Evolutionary conservation across 2,888 invertebrate species (phyloP).

Genomic region (Lymantria monacha): DNA sequence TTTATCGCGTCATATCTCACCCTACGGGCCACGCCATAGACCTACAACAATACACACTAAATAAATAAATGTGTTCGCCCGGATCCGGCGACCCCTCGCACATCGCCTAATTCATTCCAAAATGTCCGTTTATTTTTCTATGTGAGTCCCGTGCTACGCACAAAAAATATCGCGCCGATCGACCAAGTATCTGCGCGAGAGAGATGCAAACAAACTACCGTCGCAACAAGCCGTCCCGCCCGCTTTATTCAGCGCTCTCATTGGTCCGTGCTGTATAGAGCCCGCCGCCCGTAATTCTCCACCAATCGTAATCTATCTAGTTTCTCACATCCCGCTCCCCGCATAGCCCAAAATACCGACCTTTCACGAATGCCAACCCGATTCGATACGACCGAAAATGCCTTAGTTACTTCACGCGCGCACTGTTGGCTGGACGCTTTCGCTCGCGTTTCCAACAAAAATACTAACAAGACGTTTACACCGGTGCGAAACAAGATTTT

Average conservation of each 20-base stretch:
- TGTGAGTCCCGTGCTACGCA: conserved; percentile 57
- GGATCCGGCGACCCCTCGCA: conserved; percentile 73
- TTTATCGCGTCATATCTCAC: conserved; percentile 75
- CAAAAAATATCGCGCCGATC: conserved; percentile 68
- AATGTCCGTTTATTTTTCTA: conserved; percentile 81
- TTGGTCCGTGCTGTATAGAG: conserved; percentile 58
- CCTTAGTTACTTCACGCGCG: conserved; percentile 80
- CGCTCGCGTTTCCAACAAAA: conserved; percentile 55
- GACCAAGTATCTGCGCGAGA: conserved; percentile 55
- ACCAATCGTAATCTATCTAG: conserved; percentile 54
- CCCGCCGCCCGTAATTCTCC: conserved; percentile 62
- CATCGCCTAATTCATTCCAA: conserved; percentile 65
- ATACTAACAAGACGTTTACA: conserved; percentile 37
- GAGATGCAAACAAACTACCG: conserved; percentile 53
- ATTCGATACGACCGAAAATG: conserved; percentile 80
- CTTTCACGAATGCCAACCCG: conserved; percentile 78
- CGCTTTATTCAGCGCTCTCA: conserved; percentile 51
- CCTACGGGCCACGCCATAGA: conserved; percentile 28
- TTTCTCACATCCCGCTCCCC: conserved; percentile 63
- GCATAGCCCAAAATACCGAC: conserved; percentile 70
- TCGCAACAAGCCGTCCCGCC: conserved; percentile 59
- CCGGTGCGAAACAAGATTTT: conserved; percentile 23
- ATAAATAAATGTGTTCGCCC: conserved; percentile 72
- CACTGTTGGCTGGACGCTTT: conserved; percentile 68
- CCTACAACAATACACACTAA: conserved; percentile 57